Conservation (phyloP, 1,140 invertebrate genomes). For the Leptoteleia sp. region DNA sequence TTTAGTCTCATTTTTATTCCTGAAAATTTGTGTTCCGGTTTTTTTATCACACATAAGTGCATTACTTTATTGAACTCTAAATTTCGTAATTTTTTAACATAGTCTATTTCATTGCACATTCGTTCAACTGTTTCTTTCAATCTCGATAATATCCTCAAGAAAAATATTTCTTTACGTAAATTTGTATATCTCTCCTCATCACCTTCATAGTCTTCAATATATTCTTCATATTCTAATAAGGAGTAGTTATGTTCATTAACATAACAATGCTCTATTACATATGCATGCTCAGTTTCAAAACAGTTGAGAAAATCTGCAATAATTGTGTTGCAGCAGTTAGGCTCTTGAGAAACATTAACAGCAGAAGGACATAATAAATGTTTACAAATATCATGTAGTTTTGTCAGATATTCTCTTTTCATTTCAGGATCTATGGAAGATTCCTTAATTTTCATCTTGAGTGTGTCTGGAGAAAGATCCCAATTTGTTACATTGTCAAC, state of each 20-base stretch:
- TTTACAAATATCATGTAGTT: slow-evolving; percentile 42
- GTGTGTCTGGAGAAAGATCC: slow-evolving; percentile 27
- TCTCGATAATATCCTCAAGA: slow-evolving; percentile 39
- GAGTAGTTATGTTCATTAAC: no score
- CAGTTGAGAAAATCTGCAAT: slow-evolving; percentile 25
- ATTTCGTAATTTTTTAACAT: no score
- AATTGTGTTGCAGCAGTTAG: slow-evolving; percentile 24
- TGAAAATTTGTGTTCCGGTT: no score
- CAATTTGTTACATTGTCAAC: slow-evolving; percentile 4
- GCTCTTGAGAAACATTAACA: background rate
- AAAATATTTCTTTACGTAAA: slow-evolving; percentile 31
- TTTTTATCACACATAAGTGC: no score
- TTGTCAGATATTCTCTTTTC: slow-evolving; percentile 13
- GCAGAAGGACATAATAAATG: no score
- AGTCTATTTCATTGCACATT: slow-evolving; percentile 25
- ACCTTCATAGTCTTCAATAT: background rate
- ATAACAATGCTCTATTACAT: slow-evolving; percentile 31
- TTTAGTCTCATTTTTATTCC: background rate
- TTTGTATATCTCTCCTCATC: background rate
- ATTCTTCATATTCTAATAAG: background rate
- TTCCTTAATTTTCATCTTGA: slow-evolving; percentile 13
- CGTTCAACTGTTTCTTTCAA: slow-evolving; percentile 16
- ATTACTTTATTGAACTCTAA: no score
- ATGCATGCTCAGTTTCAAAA: slow-evolving; percentile 40
- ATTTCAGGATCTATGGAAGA: slow-evolving; percentile 1